phyloP scores from a whole-genome alignment of 2,797 vertebrate species.

The Scyliorhinus canicula region DNA sequence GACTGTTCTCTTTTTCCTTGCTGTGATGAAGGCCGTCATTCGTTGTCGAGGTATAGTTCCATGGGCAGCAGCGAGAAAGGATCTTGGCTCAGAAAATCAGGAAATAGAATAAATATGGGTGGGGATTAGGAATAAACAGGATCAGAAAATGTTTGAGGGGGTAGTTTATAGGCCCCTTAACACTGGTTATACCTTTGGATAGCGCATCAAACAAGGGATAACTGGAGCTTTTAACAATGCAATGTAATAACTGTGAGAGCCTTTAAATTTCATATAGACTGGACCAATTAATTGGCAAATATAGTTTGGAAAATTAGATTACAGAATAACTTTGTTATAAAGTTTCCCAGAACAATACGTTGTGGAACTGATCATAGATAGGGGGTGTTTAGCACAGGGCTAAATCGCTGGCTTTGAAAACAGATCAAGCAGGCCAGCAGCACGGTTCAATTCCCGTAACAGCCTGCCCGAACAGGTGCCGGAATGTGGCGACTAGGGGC shows the following conservation, averaged over 20 bases:
- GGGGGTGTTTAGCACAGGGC: no score
- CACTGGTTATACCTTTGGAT: neutral
- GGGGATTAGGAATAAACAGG: neutral
- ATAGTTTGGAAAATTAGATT: neutral
- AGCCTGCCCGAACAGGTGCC: no score
- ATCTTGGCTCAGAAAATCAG: neutral
- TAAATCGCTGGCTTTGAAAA: no score
- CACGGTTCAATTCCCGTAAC: no score
- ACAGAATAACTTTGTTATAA: no score
- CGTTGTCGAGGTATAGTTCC: neutral
- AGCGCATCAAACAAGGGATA: neutral
- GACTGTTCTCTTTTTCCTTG: neutral
- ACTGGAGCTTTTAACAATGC: neutral
- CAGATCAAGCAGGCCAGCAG: no score
- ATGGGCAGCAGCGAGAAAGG: neutral
- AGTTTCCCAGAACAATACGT: no score
- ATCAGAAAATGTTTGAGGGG: neutral
- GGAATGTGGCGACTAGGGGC: no score
- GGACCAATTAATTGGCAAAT: neutral
- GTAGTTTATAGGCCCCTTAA: neutral
- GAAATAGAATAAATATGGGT: neutral
- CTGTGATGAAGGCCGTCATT: neutral
- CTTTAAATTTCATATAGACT: neutral
- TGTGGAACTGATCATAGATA: no score
- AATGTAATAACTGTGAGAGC: neutral